Conservation (phyloP, 2,888 invertebrate genomes). For the Thereva nobilitata region DNA sequence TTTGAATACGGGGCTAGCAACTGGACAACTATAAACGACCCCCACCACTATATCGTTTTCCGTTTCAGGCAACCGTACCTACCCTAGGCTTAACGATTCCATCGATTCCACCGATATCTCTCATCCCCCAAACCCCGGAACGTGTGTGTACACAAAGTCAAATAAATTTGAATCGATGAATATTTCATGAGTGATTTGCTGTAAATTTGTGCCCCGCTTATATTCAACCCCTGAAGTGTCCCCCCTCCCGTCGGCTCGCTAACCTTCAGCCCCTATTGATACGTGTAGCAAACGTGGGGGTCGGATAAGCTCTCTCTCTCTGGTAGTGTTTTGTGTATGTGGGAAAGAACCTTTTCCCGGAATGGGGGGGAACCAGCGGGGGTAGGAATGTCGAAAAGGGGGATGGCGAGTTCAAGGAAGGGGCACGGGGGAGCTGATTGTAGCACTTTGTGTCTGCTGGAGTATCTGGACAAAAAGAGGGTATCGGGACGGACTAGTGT, state of each 20-base stretch:
- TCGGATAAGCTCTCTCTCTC: no score
- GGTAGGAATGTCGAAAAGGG: no score
- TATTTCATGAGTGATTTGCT: slow-evolving; percentile 50
- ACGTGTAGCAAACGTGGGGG: slow-evolving; percentile 8
- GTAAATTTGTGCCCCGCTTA: slow-evolving; percentile 30
- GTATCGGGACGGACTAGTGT: background rate
- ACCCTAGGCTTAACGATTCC: background rate
- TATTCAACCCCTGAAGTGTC: background rate
- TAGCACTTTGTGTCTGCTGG: no score
- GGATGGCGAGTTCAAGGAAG: no score
- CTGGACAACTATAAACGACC: no score
- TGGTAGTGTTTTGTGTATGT: no score
- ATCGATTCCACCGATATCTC: background rate
- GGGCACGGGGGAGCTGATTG: no score
- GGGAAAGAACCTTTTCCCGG: no score
- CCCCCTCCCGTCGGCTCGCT: slow-evolving; percentile 2
- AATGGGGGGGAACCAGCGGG: no score
- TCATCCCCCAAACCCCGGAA: slow-evolving; percentile 7
- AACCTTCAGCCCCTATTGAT: slow-evolving; percentile 24
- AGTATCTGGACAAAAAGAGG: no score
- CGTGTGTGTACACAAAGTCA: slow-evolving; percentile 28
- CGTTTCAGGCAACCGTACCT: slow-evolving; percentile 3
- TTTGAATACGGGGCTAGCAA: no score
- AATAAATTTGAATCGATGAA: slow-evolving; percentile 48
- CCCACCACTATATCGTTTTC: slow-evolving; percentile 1